A percentile compares a stretch with the other conserved stretches of the same genome.
These are phyloP conservation scores for Aphyosemion australe DNA, from an alignment of 2,113 vertebrate genomes.

Conservation along the genomic window DNA sequence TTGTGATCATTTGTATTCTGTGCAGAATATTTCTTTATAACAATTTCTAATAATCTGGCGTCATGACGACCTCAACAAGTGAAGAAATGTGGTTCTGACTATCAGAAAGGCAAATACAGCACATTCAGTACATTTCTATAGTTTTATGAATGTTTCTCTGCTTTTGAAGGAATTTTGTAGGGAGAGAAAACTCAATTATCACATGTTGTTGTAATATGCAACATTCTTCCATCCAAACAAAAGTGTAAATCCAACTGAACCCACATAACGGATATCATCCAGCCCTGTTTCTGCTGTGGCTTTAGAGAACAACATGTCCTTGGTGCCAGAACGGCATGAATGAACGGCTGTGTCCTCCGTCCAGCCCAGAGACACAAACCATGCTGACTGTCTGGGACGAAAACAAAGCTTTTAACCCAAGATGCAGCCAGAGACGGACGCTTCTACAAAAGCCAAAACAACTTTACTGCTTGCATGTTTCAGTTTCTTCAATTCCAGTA, in stretches of 20 bases:
- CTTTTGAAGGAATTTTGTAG: no score
- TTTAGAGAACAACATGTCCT: conserved; percentile 74
- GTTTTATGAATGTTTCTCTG: no score
- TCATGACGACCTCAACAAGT: no score
- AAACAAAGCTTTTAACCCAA: conserved; percentile 81
- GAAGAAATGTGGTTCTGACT: no score
- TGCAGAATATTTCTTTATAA: no score
- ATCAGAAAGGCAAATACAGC: no score
- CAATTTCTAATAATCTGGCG: no score
- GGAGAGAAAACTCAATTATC: no score
- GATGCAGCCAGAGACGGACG: conserved; percentile 85
- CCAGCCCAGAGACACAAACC: conserved; percentile 84
- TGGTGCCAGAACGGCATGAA: conserved; percentile 79
- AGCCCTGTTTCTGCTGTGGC: conserved; percentile 26
- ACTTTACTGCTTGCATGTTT: conserved; percentile 73
- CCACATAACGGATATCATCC: conserved; percentile 4
- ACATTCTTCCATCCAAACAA: background rate
- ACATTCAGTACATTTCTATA: no score
- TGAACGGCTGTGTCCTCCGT: conserved; percentile 81
- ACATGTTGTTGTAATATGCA: no score
- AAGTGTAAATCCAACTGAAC: background rate
- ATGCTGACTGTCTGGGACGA: conserved; percentile 83
- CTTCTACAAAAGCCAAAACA: conserved; percentile 69
- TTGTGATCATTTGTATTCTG: no score
- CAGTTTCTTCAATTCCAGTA: conserved; percentile 82